Evolutionary conservation across 2,797 vertebrate genomes (phyloP).

Genomic region (Podarcis siculus): DNA sequence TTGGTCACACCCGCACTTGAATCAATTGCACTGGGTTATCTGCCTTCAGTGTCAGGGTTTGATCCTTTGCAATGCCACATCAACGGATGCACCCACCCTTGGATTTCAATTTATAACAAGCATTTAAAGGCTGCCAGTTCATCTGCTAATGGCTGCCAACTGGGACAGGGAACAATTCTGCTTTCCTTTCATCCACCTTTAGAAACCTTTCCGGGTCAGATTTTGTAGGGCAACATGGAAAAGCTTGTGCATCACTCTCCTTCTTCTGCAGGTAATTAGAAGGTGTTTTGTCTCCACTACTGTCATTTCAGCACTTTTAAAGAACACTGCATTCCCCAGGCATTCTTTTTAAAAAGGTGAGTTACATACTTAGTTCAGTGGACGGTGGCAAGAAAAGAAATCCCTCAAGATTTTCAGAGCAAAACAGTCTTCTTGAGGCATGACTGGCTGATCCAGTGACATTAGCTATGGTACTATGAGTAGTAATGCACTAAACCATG

Average conservation of each 20-base stretch:
- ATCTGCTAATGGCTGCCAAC: not conserved
- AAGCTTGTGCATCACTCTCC: not conserved
- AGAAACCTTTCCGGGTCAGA: conserved; percentile 27
- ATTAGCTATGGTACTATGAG: not conserved
- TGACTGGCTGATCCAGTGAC: conserved; percentile 2
- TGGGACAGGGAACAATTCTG: conserved; percentile 7
- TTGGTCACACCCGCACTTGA: not conserved
- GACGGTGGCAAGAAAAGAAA: conserved; percentile 25
- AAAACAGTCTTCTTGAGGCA: not conserved
- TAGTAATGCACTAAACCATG: not conserved
- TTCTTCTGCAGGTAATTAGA: conserved; percentile 34
- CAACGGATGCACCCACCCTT: not conserved
- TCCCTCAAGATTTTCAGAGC: not conserved
- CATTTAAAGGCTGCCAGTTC: not conserved
- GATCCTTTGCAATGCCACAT: not conserved
- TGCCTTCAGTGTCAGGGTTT: not conserved
- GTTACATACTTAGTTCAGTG: conserved; percentile 32
- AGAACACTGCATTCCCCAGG: conserved; percentile 22
- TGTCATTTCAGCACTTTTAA: conserved; percentile 44
- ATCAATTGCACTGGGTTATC: not conserved
- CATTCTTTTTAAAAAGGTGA: conserved; percentile 26
- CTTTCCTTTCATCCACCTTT: not conserved
- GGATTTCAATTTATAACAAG: conserved; percentile 6
- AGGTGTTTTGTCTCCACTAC: conserved; percentile 19
- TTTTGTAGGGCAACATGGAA: not conserved